These are phyloP conservation scores for Potamarius usumacintae DNA, from an alignment of 2,113 vertebrate species.

Conservation along the genomic window DNA sequence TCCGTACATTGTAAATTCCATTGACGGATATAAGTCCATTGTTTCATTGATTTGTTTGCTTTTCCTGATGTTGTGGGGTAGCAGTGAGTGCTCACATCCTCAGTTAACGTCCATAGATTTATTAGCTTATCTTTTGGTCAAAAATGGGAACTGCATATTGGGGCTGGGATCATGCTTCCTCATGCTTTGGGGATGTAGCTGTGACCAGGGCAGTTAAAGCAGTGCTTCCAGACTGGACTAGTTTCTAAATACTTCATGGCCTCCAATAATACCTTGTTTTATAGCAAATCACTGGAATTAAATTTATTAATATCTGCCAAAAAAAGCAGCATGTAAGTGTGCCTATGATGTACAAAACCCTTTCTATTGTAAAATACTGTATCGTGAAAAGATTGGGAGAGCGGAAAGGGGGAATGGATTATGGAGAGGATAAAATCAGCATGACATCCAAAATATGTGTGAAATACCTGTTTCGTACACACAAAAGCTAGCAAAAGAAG, in stretches of 20 bases:
- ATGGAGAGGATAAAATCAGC: background rate
- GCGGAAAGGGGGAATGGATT: background rate
- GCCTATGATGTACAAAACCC: background rate
- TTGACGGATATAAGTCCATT: background rate
- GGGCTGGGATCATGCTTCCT: background rate
- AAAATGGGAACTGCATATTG: background rate
- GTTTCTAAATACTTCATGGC: background rate
- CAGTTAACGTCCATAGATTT: background rate
- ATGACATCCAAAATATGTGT: background rate
- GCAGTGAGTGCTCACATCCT: background rate
- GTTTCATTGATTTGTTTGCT: background rate
- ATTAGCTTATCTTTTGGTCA: background rate
- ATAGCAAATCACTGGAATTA: constrained; percentile 6
- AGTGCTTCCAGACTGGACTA: background rate
- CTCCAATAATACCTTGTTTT: background rate
- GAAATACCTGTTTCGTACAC: background rate
- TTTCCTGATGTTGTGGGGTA: background rate
- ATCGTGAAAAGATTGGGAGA: background rate
- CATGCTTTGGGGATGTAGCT: background rate
- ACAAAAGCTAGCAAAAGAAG: background rate
- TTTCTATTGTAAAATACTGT: background rate
- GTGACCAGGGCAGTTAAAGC: background rate
- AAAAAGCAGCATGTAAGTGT: background rate
- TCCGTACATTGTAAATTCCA: background rate
- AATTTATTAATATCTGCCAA: background rate